Percentiles rank a stretch among this genome's conserved stretches.
phyloP scores from a whole-genome alignment of 2,113 vertebrate genomes.

The Dissostichus mawsoni region DNA sequence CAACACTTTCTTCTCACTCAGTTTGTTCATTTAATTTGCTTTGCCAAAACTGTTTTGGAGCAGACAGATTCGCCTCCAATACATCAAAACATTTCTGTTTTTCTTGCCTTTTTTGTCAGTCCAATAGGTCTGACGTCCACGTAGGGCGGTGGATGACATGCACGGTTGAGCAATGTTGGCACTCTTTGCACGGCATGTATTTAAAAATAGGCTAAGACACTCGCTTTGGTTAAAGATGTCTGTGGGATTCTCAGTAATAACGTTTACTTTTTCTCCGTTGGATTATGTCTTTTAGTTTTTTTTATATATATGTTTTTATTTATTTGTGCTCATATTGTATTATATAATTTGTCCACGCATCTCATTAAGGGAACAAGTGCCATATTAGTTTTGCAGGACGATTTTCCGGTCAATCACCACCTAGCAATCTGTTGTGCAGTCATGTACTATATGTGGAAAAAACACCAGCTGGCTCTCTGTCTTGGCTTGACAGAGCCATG shows the following conservation, averaged over 20 bases:
- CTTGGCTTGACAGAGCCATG: not conserved
- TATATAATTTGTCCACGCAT: too few relatives aligned
- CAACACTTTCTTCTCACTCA: not conserved
- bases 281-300: too few relatives aligned
- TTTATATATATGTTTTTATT: not conserved
- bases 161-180: not conserved
- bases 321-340: too few relatives aligned
- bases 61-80: not conserved
- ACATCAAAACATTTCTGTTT: not conserved
- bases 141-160: not conserved
- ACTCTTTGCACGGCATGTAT: not conserved
- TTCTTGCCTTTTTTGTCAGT: too few relatives aligned
- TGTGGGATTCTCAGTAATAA: not conserved
- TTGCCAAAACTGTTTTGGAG: not conserved
- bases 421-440: not conserved
- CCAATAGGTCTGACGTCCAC: too few relatives aligned
- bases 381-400: too few relatives aligned
- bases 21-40: not conserved
- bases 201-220: too few relatives aligned
- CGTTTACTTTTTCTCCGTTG: not conserved
- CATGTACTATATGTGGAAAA: not conserved
- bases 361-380: not conserved
- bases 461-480: slow-evolving; percentile 4
- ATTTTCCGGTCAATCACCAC: not conserved
- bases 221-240: not conserved